Conservation (phyloP, 2,888 invertebrate genomes). For the Pheosia tremula region DNA sequence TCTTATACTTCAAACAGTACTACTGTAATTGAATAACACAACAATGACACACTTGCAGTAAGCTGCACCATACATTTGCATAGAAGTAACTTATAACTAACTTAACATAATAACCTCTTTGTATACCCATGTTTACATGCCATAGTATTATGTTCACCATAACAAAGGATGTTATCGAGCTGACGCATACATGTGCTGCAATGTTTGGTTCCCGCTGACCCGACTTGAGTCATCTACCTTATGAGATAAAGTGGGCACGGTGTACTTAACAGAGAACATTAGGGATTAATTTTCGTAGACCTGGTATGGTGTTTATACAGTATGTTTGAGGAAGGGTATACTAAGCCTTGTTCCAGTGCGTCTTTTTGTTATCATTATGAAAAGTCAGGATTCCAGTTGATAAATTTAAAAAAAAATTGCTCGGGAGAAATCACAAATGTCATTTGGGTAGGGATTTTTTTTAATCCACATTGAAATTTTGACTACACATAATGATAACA, state of each 20-base stretch:
- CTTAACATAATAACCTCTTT: not conserved
- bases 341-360: too few species aligned
- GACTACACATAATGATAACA: too few species aligned
- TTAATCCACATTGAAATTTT: too few species aligned
- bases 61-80: not conserved
- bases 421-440: too few species aligned
- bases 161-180: constrained; percentile 40
- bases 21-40: too few species aligned
- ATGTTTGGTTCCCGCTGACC: constrained; percentile 11
- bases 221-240: constrained; percentile 3
- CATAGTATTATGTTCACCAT: constrained; percentile 25
- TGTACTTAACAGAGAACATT: not conserved
- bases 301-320: too few species aligned
- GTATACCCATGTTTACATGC: constrained; percentile 25
- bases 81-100: not conserved
- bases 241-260: not conserved
- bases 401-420: too few species aligned
- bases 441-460: too few species aligned
- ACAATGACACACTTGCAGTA: not conserved
- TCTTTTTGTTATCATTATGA: too few species aligned
- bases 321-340: too few species aligned
- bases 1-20: too few species aligned
- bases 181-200: constrained; percentile 23
- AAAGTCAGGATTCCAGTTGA: too few species aligned
- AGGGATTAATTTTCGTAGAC: not conserved